A percentile compares a stretch with the other conserved stretches of the same genome.
These are phyloP conservation scores for Galagoides demidoff DNA, from an alignment of 2,797 vertebrate species.

Conservation along the genomic window DNA sequence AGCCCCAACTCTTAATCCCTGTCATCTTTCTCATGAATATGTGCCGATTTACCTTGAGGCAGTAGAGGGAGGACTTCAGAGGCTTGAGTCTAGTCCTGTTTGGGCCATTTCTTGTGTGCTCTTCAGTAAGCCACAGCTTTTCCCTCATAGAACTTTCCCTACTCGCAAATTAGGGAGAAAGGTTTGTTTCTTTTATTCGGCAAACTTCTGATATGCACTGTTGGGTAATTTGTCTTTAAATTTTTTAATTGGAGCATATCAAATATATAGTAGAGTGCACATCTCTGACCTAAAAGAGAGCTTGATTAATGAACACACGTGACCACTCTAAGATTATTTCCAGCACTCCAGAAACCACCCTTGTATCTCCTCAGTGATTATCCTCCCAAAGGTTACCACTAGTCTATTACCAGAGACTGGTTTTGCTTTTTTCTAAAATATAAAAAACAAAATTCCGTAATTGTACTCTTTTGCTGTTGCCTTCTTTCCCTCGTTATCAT, in stretches of 20 bases:
- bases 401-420: background rate
- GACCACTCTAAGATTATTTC: background rate
- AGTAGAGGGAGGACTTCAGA: background rate
- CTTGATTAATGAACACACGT: background rate
- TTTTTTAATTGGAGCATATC: background rate
- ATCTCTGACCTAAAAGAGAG: background rate
- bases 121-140: background rate
- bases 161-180: background rate
- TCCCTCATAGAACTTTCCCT: background rate
- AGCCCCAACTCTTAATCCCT: background rate
- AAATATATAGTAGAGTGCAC: background rate
- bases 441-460: background rate
- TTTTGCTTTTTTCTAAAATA: conserved; percentile 13
- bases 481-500: background rate
- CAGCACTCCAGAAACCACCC: background rate
- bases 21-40: background rate
- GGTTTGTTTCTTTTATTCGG: background rate
- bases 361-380: background rate
- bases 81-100: background rate
- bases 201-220: background rate
- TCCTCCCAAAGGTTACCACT: background rate
- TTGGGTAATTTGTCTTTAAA: background rate
- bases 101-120: background rate
- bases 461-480: background rate
- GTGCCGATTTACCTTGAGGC: background rate